Base-by-base conservation (phyloP, 2,113 vertebrate genomes). In the Lipophrys pholis region DNA sequence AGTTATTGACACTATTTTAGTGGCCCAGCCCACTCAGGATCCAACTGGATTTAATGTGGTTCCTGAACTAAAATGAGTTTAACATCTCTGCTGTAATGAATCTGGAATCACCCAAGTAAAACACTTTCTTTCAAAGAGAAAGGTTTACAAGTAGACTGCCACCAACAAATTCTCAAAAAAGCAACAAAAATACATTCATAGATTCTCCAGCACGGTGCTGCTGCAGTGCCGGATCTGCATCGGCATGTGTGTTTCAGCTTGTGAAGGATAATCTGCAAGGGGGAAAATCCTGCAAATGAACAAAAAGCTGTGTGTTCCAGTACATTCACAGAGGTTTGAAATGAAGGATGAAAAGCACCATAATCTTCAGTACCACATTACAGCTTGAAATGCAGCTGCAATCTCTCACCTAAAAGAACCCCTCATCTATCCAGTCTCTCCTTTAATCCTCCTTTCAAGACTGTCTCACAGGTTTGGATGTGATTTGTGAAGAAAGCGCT, bases 361-460 rank as follows among this genome's bases (percentile, higher is more conserved):
- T 49, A 50, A 36, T 74, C 39, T 53, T 7, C 64, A 43, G 35
- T 11, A 5, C 30, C 39, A 30, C 58, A 43, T 42, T 52, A 14
- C 6, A 43, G 58, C 62, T 17, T 46, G 11, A 40, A 52, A 53
- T 71, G 16, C 21, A 57, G 55, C 60, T 17, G 39, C 54, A 16
- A 21, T 58, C 48, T 64, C 59, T 41, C 21, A 30, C 21, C 21
- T 30, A 30, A 30, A 30, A 30, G 21, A 59, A 14, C 16, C 41
- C 41, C 11, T 59, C 43, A 14, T 74, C 51, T 40, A 17, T 41
- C 53, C 8, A 16, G 14, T 54, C 40, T 36, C 35, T 52, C 9
- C 66, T 73, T 73, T 65, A 60, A 73, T 76, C 67, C 35, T 65
- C 39, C 52, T 66, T 50, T 72, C 39, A 40, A 52, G 14, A 49